Evolutionary conservation across 2,888 invertebrate species (phyloP), one percentile per base, ranked within the genome.

Genomic region (Lasius fuliginosus): DNA sequence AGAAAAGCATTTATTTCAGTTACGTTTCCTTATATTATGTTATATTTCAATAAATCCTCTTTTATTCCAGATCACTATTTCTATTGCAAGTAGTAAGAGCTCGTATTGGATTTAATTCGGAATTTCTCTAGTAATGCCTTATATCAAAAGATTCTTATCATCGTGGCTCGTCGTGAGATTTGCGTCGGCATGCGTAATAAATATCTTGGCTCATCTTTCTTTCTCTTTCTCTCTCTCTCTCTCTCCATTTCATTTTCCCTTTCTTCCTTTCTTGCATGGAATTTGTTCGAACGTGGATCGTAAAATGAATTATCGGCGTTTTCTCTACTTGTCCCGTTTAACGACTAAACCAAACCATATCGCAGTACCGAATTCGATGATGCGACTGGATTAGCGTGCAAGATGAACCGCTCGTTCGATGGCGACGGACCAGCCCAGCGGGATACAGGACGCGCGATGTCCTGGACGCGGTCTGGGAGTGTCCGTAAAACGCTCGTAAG

Each of bases 401-500:
- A 77, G 79, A 86, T 82, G 87, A 86, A 85, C 85, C 88, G 88
- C 86, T 89, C 84, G 88, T 85, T 88, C 87, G 58, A 69, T 8
- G n/a, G 73, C 85, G 87, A 89, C 76, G 87, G 81, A 71, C 65
- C 83, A 53, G 81, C 89, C 68, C 92, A 92, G 91, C 90, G 88
- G 92, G 92, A 87, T 90, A 11, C 15, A 91, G 91, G 87, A 90
- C 89, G 88, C 90, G 90, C 90, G 88, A 87, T 90, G 90, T 91
- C 89, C 92, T 89, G 90, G 85, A 89, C 88, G 42, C n/a, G 33
- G 81, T 82, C 86, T 88, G 92, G 92, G 88, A 91, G 91, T 91
- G 92, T 89, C 85, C 76, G 79, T 77, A 73, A 82, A 84, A 53
- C 56, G 84, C 69, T 65, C 85, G 60, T 33, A 79, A 84, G 82